Percentiles rank a stretch among this genome's conserved stretches.
These are phyloP conservation scores for Tapirus terrestris DNA, from an alignment of 2,113 vertebrate genomes.

Conservation along the genomic window DNA sequence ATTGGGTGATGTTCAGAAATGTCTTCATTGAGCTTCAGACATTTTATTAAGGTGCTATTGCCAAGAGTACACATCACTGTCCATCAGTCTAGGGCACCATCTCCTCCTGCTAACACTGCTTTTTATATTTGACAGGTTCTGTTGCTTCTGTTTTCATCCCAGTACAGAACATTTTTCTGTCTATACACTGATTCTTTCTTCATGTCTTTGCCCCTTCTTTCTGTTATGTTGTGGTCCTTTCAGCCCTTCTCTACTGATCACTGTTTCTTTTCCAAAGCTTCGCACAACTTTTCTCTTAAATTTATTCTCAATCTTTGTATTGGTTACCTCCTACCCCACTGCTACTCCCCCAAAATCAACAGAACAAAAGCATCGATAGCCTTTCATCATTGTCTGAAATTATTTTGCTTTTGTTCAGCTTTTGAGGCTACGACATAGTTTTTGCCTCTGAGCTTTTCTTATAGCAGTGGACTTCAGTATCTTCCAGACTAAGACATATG, in stretches of 20 bases:
- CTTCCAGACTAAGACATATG: not conserved
- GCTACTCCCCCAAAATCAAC: not conserved
- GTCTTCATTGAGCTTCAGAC: not conserved
- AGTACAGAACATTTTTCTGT: not conserved
- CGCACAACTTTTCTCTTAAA: not conserved
- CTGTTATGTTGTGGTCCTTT: not conserved
- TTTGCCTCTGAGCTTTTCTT: not conserved
- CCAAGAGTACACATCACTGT: not conserved
- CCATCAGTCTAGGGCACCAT: no score
- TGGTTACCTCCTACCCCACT: not conserved
- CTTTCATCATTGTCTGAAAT: not conserved
- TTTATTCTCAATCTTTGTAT: not conserved
- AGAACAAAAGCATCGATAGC: not conserved
- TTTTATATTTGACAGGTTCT: not conserved
- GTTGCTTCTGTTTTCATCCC: not conserved
- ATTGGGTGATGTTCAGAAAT: not conserved
- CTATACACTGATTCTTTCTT: not conserved
- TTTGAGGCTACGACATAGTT: not conserved
- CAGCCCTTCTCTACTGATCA: not conserved
- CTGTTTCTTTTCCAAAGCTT: not conserved
- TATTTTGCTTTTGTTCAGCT: not conserved
- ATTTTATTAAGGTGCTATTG: not conserved
- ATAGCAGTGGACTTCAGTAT: not conserved
- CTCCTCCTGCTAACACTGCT: not conserved
- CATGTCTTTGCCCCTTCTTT: not conserved